phyloP scores from a whole-genome alignment of 2,797 vertebrate genomes.

The Phrynocephalus guinanensis region DNA sequence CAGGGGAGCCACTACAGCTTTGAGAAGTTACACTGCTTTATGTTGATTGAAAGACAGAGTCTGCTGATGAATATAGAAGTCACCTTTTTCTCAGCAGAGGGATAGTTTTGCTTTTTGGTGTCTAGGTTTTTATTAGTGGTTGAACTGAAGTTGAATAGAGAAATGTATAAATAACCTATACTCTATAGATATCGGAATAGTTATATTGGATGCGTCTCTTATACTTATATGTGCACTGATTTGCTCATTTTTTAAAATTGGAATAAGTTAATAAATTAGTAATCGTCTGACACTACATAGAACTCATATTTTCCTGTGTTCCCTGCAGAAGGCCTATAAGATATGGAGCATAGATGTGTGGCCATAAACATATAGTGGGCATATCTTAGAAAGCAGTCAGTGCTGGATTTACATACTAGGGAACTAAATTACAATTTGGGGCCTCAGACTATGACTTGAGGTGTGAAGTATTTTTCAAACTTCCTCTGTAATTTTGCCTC shows the following conservation, averaged over 20 bases:
- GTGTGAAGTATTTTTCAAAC: too few species aligned
- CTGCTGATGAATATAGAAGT: constrained; percentile 68
- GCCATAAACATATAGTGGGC: neutral
- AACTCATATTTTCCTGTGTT: neutral
- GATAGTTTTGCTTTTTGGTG: constrained; percentile 47
- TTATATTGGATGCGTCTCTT: constrained; percentile 20
- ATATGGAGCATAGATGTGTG: neutral
- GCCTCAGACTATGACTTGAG: too few species aligned
- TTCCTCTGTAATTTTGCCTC: too few species aligned
- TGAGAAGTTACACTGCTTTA: constrained; percentile 70
- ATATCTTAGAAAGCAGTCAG: neutral
- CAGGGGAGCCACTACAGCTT: constrained; percentile 71
- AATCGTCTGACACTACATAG: neutral
- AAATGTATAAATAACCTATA: constrained; percentile 49
- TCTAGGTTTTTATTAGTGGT: constrained; percentile 60
- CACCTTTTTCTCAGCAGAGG: constrained; percentile 53
- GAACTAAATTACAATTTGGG: too few species aligned
- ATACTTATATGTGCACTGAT: constrained; percentile 23
- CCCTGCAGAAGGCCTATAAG: neutral
- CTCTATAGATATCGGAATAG: constrained; percentile 42
- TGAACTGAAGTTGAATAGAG: constrained; percentile 50
- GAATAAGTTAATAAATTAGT: neutral
- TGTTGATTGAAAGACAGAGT: constrained; percentile 73
- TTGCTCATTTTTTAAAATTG: neutral
- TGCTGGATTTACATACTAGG: too few species aligned